phyloP scores from a whole-genome alignment of 2,113 vertebrate genomes.

The Apus apus region DNA sequence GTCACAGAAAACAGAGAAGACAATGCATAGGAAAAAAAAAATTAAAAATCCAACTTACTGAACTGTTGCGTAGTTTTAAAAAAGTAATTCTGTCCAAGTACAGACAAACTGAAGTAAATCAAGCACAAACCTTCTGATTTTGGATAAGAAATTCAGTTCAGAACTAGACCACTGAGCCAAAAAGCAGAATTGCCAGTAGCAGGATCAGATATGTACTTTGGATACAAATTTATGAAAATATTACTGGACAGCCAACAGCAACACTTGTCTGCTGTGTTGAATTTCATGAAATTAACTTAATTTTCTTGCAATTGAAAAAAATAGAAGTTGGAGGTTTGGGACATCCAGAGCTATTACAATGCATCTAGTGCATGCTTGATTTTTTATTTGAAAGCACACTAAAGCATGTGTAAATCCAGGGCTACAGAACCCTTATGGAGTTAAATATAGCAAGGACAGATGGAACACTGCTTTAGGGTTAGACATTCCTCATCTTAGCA shows the following conservation, averaged over 20 bases:
- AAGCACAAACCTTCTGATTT: not conserved
- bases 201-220: not conserved
- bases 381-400: not conserved
- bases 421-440: not conserved
- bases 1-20: not conserved
- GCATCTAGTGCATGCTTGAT: not conserved
- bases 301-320: not conserved
- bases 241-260: not conserved
- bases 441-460: not conserved
- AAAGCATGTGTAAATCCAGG: not conserved
- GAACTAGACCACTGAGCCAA: not conserved
- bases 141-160: not conserved
- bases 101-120: not conserved
- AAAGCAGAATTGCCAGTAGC: not conserved
- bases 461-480: not conserved
- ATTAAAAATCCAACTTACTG: not conserved
- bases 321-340: not conserved
- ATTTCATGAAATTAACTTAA: not conserved
- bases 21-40: not conserved
- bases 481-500: not conserved
- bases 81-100: not conserved
- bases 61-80: not conserved
- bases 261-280: not conserved
- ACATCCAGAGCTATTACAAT: not conserved
- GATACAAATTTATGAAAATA: not conserved